Percentiles rank a stretch among this genome's conserved stretches.
phyloP scores from a whole-genome alignment of 2,888 invertebrate species.

The Parnassius apollo region DNA sequence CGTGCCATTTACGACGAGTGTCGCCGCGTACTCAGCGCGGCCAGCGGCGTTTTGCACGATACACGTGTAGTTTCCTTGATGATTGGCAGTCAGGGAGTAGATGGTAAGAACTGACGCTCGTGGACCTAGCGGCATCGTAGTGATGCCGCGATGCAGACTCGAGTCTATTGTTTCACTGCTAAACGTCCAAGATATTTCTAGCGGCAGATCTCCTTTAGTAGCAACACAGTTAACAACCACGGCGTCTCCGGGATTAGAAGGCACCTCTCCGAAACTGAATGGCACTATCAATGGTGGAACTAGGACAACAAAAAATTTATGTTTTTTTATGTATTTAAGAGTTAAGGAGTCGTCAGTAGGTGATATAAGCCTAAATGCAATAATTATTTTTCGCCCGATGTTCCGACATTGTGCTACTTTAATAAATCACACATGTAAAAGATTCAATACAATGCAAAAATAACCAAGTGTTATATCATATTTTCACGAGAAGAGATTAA shows the following conservation, averaged over 20 bases:
- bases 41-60: conserved; percentile 84
- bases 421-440: not conserved
- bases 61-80: conserved; percentile 85
- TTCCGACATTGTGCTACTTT: not conserved
- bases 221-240: conserved; percentile 77
- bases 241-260: conserved; percentile 85
- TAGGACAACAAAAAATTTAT: conserved; percentile 72
- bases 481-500: too few species aligned
- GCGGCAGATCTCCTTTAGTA: conserved; percentile 86
- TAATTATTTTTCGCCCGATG: too few species aligned
- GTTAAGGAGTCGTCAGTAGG: too few species aligned
- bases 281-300: conserved; percentile 86
- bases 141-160: conserved; percentile 76
- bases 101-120: conserved; percentile 86
- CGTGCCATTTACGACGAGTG: conserved; percentile 85
- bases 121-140: conserved; percentile 75
- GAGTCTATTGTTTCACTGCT: conserved; percentile 83
- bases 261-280: conserved; percentile 87
- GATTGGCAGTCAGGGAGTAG: conserved; percentile 83
- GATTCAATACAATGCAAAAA: too few species aligned
- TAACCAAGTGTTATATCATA: too few species aligned
- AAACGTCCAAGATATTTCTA: conserved; percentile 87
- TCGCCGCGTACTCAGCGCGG: conserved; percentile 80
- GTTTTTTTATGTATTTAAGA: not conserved
- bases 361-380: too few species aligned